Evolutionary conservation across 2,113 vertebrate genomes (phyloP).

Genomic region (Pelecanoides urinatrix): DNA sequence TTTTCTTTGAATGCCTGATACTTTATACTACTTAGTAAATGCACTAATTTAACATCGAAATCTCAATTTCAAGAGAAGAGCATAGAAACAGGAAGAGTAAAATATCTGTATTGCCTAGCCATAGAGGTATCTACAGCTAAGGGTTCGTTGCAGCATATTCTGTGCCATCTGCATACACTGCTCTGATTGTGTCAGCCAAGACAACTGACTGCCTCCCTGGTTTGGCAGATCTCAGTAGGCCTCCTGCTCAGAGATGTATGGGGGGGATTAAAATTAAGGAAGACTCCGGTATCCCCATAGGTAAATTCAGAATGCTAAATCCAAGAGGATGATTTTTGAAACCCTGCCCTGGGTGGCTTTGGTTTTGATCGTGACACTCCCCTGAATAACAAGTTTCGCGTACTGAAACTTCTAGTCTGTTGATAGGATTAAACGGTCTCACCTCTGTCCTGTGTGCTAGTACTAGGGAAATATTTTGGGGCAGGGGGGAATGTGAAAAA

Average conservation of each 20-base stretch:
- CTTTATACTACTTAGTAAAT: neutral
- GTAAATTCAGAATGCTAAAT: neutral
- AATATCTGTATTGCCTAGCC: neutral
- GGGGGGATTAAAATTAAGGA: neutral
- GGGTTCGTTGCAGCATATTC: neutral
- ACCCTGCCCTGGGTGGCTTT: neutral
- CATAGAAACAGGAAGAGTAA: neutral
- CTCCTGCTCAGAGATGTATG: neutral
- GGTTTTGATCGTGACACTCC: neutral
- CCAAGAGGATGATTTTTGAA: neutral
- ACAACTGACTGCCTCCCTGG: neutral
- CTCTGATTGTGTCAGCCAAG: neutral
- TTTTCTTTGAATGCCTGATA: neutral
- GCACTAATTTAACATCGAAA: neutral
- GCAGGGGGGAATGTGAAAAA: neutral
- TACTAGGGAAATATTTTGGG: neutral
- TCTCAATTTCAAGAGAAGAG: neutral
- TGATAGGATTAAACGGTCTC: neutral
- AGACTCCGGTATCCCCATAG: neutral
- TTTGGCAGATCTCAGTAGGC: neutral
- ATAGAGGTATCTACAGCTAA: neutral
- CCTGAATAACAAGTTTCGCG: neutral
- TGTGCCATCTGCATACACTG: neutral
- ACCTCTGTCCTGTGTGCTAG: neutral
- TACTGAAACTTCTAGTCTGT: neutral